phyloP scores from a whole-genome alignment of 2,113 vertebrate species.

The Alethe castanea region DNA sequence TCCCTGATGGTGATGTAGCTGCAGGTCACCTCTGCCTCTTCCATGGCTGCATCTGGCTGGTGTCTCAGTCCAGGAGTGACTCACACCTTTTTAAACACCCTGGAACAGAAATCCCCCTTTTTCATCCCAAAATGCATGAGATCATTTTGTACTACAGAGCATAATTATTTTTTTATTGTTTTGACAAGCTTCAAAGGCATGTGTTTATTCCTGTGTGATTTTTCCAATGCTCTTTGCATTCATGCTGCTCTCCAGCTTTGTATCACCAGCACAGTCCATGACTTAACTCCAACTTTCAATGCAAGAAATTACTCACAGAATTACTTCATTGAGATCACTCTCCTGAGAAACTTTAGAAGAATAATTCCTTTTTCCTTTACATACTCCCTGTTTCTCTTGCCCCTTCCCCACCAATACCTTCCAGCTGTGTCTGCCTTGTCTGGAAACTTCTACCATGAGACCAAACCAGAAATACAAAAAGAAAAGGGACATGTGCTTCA shows the following conservation, averaged over 20 bases:
- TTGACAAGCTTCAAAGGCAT: background rate
- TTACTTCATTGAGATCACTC: background rate
- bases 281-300: background rate
- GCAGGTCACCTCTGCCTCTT: background rate
- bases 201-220: background rate
- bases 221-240: background rate
- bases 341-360: background rate
- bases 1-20: background rate
- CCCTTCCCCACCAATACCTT: background rate
- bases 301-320: background rate
- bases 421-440: background rate
- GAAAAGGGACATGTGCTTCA: background rate
- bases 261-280: background rate
- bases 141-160: background rate
- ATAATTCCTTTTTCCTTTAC: background rate
- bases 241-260: background rate
- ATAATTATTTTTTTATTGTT: conserved; percentile 40
- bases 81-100: background rate
- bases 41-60: background rate
- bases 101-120: background rate
- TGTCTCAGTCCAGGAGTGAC: background rate
- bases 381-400: background rate
- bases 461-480: background rate
- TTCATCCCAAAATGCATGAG: background rate
- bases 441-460: background rate